Evolutionary conservation across 2,113 vertebrate genomes (phyloP), one percentile per base, ranked within the genome.

Genomic region (Pavo muticus): DNA sequence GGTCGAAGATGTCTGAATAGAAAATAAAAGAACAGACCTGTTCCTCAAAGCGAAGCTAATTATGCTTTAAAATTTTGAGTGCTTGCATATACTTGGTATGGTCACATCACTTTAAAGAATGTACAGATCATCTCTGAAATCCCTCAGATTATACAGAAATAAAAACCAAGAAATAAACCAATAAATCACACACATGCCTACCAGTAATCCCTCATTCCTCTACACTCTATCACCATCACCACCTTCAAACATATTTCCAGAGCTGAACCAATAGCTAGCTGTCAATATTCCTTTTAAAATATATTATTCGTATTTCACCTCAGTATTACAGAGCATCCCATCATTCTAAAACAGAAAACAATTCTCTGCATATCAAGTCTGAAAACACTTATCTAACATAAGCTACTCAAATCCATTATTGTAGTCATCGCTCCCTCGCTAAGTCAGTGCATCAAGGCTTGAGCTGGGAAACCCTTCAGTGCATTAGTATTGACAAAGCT

Each of bases 341-440:
- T 95, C 65, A 69, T 93, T 95, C 84, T 81, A 61, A 93, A 91
- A 78, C 69, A 85, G 92, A 95, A 67, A 74, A 88, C 0, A 2
- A 89, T 91, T 72, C 90, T 95, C 97, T 94, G 95, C 95, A 75
- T 88, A 93, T 91, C 93, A 96, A 95, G 91, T 95, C 79, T n/a
- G n/a, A 97, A 97, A 96, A 88, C 89, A 91, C 93, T 95, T 95
- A 87, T 69, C 94, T 94, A 95, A 88, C 78, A 93, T 96, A 96
- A 97, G 95, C 91, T 93, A 93, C 21, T 32, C 87, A 96, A 97
- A 96, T 97, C 96, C 96, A 91, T 98, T 97, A 96, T 86, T 96
- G 92, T 94, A 92, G 87, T 93, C 93, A 97, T 97, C 95, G 84
- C 73, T 96, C 61, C 57, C 78, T 95, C 86, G 65, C 94, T 96